Evolutionary conservation across 2,113 vertebrate species (phyloP), one percentile per base, ranked within the genome.

Genomic region (Nettapus auritus): DNA sequence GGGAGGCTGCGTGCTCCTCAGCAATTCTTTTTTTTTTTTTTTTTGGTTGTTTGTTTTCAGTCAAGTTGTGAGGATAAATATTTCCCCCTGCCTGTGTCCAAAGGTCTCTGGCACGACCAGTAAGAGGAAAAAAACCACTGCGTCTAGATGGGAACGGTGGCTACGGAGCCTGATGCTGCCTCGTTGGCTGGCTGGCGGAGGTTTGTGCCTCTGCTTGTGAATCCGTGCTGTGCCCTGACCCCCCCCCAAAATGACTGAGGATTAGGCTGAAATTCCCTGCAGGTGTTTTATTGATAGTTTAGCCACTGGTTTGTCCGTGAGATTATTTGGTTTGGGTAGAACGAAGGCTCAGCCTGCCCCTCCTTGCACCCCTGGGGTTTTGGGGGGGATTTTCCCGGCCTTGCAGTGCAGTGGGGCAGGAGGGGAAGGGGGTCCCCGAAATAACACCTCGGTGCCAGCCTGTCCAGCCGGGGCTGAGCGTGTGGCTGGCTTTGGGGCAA

Each of bases 381-480:
- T 21, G 18, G 42, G 85, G 85, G 80, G 31, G 52, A 18, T 53
- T 44, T 18, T 3, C 18, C 13, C 1, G 5, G 5, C 48, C 48
- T 33, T 34, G 70, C 18, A 40, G 46, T 2, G 9, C 66, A 0
- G 14, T 0, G 16, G 66, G 34, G 31, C 0, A 1, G n/a, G n/a
- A 21, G 57, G 38, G 34, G 36, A 11, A 15, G 25, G 46, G 46
- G 8, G 3, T 2, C 9, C 34, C 13, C 1, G 73, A 55, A 22
- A 59, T 74, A 8, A 1, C 15, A 13, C 25, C 2, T 2, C 28
- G 29, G 6, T 29, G 26, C 26, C 33, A 31, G 25, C 48, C 0
- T 4, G 44, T 18, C 23, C 16, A 46, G 66, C 5, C 12, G 2
- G 46, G 23, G 25, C 22, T 67, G 82, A 31, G 77, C 2, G 4